Percentiles rank a stretch among this genome's conserved stretches.
Evolutionary conservation across 2,113 vertebrate genomes (phyloP).

Genomic region (Benitochromis conjunctus): DNA sequence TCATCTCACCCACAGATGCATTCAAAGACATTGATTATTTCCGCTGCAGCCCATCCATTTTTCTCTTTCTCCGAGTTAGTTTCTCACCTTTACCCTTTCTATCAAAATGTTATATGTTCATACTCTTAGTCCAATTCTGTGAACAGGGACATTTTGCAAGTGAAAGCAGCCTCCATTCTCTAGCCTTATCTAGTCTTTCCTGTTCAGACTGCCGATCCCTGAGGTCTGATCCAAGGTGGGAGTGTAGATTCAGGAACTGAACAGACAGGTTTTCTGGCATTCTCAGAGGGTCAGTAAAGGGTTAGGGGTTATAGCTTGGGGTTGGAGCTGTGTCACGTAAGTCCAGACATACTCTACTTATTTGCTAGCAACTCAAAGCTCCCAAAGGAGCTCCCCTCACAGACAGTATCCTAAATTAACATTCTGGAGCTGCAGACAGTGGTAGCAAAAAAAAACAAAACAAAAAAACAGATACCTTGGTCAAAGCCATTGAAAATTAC

Average conservation of each 20-base stretch:
- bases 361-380: not conserved
- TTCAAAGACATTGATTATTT: slow-evolving; percentile 39
- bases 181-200: not conserved
- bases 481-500: not conserved
- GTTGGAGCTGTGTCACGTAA: not conserved
- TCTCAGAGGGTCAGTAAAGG: not conserved
- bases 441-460: not conserved
- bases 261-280: not conserved
- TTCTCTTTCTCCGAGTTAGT: not conserved
- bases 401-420: slow-evolving; percentile 36
- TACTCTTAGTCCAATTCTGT: not conserved
- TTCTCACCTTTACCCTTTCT: not conserved
- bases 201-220: not conserved
- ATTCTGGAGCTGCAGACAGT: slow-evolving; percentile 23
- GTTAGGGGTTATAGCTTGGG: not conserved
- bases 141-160: not conserved
- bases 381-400: not conserved
- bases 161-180: not conserved
- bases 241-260: not conserved
- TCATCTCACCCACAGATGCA: slow-evolving; percentile 36
- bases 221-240: not conserved
- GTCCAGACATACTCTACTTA: not conserved
- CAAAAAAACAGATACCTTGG: not conserved
- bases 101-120: slow-evolving; percentile 5
- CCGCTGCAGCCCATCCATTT: not conserved